Percentiles rank a stretch among this genome's conserved stretches.
Conservation (phyloP, 1,140 invertebrate species). For the Drosophila aff. region DNA sequence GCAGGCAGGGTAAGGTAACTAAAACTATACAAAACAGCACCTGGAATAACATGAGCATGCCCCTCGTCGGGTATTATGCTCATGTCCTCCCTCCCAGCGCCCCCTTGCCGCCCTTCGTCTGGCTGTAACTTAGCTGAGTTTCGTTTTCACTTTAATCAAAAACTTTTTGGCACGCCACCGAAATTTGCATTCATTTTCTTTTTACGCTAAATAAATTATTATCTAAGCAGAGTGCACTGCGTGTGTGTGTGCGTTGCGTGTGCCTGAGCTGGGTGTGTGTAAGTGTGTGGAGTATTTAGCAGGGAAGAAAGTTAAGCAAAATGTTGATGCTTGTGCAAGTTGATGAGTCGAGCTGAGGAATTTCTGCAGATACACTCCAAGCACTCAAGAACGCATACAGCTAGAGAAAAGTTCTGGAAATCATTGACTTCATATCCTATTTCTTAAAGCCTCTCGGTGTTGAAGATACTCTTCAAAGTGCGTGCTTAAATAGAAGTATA, state of each 20-base stretch:
- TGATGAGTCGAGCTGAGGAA: slow-evolving; percentile 27
- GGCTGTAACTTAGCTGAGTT: slow-evolving; percentile 67
- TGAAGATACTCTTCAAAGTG: too few relatives aligned
- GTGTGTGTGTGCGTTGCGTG: slow-evolving; percentile 16
- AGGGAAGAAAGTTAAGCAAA: slow-evolving; percentile 53
- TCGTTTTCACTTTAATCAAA: slow-evolving; percentile 82
- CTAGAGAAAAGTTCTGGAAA: background rate
- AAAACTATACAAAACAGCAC: slow-evolving; percentile 69
- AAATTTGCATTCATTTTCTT: slow-evolving; percentile 83
- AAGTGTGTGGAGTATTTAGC: slow-evolving; percentile 30
- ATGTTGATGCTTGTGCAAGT: slow-evolving; percentile 41
- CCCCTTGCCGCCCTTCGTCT: background rate
- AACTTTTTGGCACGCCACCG: slow-evolving; percentile 71
- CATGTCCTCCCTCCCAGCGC: background rate
- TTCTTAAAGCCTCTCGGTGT: too few relatives aligned
- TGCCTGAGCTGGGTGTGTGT: slow-evolving; percentile 1
- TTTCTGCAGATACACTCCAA: slow-evolving; percentile 31
- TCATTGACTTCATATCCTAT: too few relatives aligned
- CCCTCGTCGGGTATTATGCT: background rate
- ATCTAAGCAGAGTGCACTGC: slow-evolving; percentile 64
- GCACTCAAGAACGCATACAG: background rate
- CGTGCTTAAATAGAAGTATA: too few relatives aligned
- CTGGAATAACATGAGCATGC: slow-evolving; percentile 67
- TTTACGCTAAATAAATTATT: slow-evolving; percentile 84
- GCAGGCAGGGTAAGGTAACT: slow-evolving; percentile 43